These are phyloP conservation scores for Ophion costatus DNA, from an alignment of 2,888 invertebrate genomes.

Conservation along the genomic window DNA sequence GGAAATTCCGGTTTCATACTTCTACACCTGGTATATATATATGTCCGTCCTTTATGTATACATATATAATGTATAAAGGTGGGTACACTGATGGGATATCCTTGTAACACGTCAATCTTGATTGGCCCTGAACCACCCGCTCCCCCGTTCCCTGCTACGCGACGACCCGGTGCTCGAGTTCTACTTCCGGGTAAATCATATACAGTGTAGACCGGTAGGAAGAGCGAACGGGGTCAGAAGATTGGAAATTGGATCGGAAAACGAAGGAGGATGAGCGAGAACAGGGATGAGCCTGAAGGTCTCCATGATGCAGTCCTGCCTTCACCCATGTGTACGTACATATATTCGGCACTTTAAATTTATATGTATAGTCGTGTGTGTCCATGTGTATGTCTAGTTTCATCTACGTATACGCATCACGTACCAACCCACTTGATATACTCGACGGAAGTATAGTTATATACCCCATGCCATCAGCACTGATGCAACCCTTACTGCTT, in stretches of 20 bases:
- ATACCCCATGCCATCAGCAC: neutral
- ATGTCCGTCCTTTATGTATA: too few relatives aligned
- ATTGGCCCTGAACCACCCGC: neutral
- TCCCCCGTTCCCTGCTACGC: neutral
- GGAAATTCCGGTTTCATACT: too few relatives aligned
- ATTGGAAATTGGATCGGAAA: slow-evolving; percentile 55
- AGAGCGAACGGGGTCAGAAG: slow-evolving; percentile 38
- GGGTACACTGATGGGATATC: neutral
- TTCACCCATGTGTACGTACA: slow-evolving; percentile 4
- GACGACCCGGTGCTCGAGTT: neutral
- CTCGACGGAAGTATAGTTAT: neutral
- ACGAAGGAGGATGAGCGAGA: slow-evolving; percentile 15
- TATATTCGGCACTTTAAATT: neutral
- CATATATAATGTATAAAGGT: neutral
- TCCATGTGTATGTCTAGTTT: neutral
- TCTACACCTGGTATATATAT: too few relatives aligned
- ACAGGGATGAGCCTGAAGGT: slow-evolving; percentile 6
- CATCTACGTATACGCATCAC: slow-evolving; percentile 33
- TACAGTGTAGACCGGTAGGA: neutral
- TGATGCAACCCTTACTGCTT: neutral
- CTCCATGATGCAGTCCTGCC: slow-evolving; percentile 12
- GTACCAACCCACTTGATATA: slow-evolving; percentile 25
- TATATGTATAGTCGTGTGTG: too few relatives aligned
- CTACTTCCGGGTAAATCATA: neutral
- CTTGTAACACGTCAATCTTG: neutral